Evolutionary conservation across 2,113 vertebrate species (phyloP).

Genomic region (Clarias batrachus): DNA sequence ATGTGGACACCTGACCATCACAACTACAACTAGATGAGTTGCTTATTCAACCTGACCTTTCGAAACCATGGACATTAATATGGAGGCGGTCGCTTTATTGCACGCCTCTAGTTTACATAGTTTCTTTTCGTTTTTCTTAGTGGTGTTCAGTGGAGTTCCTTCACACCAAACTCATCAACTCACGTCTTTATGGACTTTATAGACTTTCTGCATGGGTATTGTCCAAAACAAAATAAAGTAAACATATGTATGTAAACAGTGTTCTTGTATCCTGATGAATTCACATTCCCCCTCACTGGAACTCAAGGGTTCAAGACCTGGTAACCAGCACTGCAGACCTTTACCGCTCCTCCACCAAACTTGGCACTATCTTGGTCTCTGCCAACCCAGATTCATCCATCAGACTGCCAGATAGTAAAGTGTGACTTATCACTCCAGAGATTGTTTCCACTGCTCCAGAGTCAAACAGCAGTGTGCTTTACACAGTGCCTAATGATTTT

Average conservation of each 20-base stretch:
- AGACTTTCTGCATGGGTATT: not conserved
- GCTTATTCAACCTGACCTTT: not conserved
- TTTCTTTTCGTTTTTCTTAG: not conserved
- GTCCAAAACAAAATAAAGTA: not conserved
- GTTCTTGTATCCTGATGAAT: not conserved
- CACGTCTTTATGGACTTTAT: not conserved
- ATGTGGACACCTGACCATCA: not conserved
- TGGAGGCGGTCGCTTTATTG: not conserved
- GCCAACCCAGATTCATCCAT: not conserved
- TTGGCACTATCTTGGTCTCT: not conserved
- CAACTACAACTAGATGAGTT: too few relatives aligned
- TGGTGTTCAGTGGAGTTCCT: not conserved
- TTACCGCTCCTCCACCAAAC: not conserved
- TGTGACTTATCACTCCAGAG: not conserved
- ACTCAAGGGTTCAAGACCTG: not conserved
- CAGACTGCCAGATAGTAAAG: not conserved
- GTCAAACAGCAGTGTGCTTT: not conserved
- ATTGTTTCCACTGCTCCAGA: not conserved
- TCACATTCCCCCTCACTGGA: not conserved
- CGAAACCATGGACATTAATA: not conserved
- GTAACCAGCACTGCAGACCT: not conserved
- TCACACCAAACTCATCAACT: not conserved
- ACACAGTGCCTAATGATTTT: not conserved
- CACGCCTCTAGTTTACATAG: too few relatives aligned
- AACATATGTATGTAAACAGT: too few relatives aligned